Conservation (phyloP, 2,888 invertebrate species). For the Acronicta aceris region DNA sequence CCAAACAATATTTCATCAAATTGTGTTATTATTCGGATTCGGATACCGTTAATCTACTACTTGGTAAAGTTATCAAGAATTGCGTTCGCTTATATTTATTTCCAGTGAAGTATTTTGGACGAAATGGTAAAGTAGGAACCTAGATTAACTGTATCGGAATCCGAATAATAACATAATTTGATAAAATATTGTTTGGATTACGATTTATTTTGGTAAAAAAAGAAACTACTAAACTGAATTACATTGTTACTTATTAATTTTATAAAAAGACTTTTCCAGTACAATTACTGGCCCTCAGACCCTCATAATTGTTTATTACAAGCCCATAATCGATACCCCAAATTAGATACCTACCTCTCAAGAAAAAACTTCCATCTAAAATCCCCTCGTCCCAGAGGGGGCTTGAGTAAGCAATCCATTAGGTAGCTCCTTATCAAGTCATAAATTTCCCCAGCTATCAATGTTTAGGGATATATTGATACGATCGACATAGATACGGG, state of each 20-base stretch:
- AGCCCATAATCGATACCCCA: conserved; percentile 38
- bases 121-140: no score
- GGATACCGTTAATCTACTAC: no score
- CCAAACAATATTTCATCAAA: no score
- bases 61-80: no score
- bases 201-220: no score
- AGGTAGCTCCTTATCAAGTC: conserved; percentile 79
- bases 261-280: conserved; percentile 29
- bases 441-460: conserved; percentile 76
- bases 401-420: conserved; percentile 75
- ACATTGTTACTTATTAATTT: conserved; percentile 32
- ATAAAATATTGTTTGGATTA: no score
- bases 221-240: conserved; percentile 5
- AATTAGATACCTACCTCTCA: conserved; percentile 37
- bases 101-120: no score
- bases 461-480: conserved; percentile 66
- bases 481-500: conserved; percentile 49
- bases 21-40: no score
- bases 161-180: no score
- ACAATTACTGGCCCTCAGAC: conserved; percentile 33
- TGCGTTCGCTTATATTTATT: no score
- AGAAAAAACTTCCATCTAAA: conserved; percentile 34
- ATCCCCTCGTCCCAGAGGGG: conserved; percentile 21
- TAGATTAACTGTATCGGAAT: no score
- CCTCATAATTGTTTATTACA: conserved; percentile 49